Conservation (phyloP, 2,797 vertebrate species). For the Harpagifer antarcticus region DNA sequence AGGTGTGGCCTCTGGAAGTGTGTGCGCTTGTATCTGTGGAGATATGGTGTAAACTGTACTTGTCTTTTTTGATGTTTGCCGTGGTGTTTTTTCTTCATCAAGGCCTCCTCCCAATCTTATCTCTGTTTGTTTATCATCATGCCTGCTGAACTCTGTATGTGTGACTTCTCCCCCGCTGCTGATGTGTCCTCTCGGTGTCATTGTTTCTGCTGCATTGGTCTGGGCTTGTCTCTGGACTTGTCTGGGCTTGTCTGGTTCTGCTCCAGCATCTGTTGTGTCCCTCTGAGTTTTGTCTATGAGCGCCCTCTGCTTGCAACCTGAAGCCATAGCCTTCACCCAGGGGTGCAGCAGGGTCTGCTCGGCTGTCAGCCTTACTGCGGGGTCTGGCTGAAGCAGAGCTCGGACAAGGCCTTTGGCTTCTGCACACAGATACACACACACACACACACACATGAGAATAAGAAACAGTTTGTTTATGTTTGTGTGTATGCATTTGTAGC, state of each 20-base stretch:
- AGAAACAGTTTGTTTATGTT: conserved; percentile 3
- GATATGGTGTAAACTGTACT: conserved; percentile 8
- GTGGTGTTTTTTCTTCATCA: conserved; percentile 35
- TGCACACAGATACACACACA: conserved; percentile 69
- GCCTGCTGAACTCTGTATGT: conserved; percentile 25
- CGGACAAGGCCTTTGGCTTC: conserved; percentile 92
- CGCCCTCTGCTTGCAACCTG: conserved; percentile 79
- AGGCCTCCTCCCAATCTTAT: conserved; percentile 6
- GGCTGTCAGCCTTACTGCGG: conserved; percentile 89
- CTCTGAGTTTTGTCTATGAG: conserved; percentile 53
- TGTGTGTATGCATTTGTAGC: background rate
- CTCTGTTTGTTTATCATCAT: conserved; percentile 28
- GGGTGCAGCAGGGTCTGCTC: conserved; percentile 89
- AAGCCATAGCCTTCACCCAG: conserved; percentile 89
- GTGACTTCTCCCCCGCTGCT: conserved; percentile 8
- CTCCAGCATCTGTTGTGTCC: conserved; percentile 12
- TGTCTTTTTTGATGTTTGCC: conserved; percentile 27
- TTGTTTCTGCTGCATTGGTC: conserved; percentile 33
- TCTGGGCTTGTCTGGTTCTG: conserved; percentile 30
- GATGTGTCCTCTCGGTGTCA: conserved; percentile 22
- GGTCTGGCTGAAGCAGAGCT: conserved; percentile 90
- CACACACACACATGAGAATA: conserved; percentile 36
- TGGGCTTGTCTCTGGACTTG: conserved; percentile 25
- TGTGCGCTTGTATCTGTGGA: conserved; percentile 25
- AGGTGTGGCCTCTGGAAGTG: conserved; percentile 28